Evolutionary conservation across 1,140 invertebrate species (phyloP), one percentile per base, ranked within the genome.

Genomic region (Eriocheir sinensis): DNA sequence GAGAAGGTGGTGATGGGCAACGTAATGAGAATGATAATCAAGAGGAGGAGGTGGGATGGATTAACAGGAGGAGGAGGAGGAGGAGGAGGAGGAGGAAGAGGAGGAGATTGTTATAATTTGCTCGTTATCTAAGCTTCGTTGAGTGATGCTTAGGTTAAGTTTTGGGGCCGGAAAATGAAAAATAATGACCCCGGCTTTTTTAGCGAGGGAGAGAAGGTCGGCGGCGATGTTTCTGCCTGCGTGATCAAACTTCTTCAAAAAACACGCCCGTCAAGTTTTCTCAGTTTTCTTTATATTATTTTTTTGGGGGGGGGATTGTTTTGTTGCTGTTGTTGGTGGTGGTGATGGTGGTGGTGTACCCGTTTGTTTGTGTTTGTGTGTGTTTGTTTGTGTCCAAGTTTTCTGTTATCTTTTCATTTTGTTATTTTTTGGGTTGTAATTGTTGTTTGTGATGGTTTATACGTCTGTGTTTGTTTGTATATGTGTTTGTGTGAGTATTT

Each of bases 121-220:
- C 60, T 72, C 60, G 8, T 72, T 72, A 72, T 72, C n/a, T 72
- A 72, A n/a, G 21, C 60, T n/a, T 72, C 21, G 60, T 27, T n/a
- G 60, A 21, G 2, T n/a, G 0, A 72, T 72, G 60, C 60, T 72
- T 27, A 72, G 60, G 60, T 21, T 21, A 72, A 72, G 60, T 72
- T 72, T n/a, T n/a, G 60, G 21, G 60, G 60, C 60, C n/a, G 60
- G 60, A 72, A 72, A 72, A 72, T 72, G 60, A 72, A n/a, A 72
- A n/a, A 72, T 72, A 72, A 72, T 72, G 60, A 72, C 8, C 21
- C 60, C 21, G 60, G 21, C 60, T 72, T 72, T 72, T 72, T 72
- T n/a, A n/a, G n/a, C 60, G n/a, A n/a, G 6, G 60, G 21, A 3
- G n/a, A n/a, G 60, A 72, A 12, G 60, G 12, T 21, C 3, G 60